Evolutionary conservation across 2,113 vertebrate genomes (phyloP), one percentile per base, ranked within the genome.

Genomic region (Prolemur simus): DNA sequence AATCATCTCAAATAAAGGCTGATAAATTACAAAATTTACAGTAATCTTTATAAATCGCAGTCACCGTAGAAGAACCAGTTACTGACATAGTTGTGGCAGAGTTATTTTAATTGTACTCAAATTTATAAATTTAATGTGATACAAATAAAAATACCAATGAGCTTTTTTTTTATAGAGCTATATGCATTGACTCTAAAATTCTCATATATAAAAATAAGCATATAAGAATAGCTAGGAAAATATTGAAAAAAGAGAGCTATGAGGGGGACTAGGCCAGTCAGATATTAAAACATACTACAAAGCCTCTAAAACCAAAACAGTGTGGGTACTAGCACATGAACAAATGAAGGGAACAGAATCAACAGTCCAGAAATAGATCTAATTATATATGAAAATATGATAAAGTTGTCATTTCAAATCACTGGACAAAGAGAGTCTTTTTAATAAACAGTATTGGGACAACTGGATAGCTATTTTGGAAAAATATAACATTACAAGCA

Each of bases 91-190:
- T 91, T 95, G 85, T 93, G 11, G 29, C 49, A 56, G 17, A 85
- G 37, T 92, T 90, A 87, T 42, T 77, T 96, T 89, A 95, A 86
- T 93, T 96, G 60, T 84, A 87, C 12, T 80, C 34, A 87, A 92
- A 90, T 37, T 78, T 83, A 83, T 14, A 94, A 56, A 94, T 80
- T 89, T 92, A 95, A 76, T 90, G 63, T 68, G 21, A 89, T 76
- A 2, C 37, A 49, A 71, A 87, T 81, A 91, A 95, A 95, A 97
- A 95, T 60, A 78, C 27, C 45, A 94, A 73, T 68, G 49, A 92
- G 42, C 14, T 80, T 87, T 68, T n/a, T n/a, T n/a, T 82, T 60
- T 45, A 89, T 5, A 87, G 14, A 87, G 42, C 23, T 92, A 25
- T 8, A 27, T 39, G 4, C 52, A 42, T 23, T 74, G 56, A 95